Percentiles rank a stretch among this genome's conserved stretches.
Evolutionary conservation across 2,113 vertebrate species (phyloP).

Genomic region (Microcebus tavaratra): DNA sequence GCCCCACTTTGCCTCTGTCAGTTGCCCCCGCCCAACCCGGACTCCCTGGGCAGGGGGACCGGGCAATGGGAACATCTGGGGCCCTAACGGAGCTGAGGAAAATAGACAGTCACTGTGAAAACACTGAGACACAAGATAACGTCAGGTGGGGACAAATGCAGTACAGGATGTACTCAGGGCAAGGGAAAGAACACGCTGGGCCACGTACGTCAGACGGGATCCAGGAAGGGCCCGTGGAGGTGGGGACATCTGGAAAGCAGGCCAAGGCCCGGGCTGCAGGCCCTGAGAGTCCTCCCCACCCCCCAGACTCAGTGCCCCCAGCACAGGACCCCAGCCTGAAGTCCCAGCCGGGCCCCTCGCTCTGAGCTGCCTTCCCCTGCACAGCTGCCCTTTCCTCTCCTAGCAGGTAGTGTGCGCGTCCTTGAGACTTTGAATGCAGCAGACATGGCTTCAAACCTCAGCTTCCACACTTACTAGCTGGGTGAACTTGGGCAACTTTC

Average conservation of each 20-base stretch:
- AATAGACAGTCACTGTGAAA: not conserved
- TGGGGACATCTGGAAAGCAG: not conserved
- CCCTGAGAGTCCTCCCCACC: not conserved
- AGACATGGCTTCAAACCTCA: not conserved
- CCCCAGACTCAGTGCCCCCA: too few species aligned
- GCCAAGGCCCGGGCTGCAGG: not conserved
- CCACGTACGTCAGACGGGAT: not conserved
- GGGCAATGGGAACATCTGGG: not conserved
- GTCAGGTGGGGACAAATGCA: not conserved
- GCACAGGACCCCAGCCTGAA: not conserved
- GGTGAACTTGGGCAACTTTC: not conserved
- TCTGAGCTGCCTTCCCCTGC: not conserved
- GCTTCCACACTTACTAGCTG: not conserved
- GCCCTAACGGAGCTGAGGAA: not conserved
- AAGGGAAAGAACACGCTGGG: not conserved
- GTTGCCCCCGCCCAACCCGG: not conserved
- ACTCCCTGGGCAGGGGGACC: not conserved
- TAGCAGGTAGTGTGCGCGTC: fast-evolving
- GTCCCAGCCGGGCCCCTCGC: not conserved
- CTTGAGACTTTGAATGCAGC: not conserved
- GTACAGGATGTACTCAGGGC: not conserved
- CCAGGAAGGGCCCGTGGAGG: not conserved
- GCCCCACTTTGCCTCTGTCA: not conserved
- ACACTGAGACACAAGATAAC: not conserved
- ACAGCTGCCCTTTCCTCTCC: not conserved